Conservation (phyloP, 2,888 invertebrate genomes). For the Xestobium rufovillosum region DNA sequence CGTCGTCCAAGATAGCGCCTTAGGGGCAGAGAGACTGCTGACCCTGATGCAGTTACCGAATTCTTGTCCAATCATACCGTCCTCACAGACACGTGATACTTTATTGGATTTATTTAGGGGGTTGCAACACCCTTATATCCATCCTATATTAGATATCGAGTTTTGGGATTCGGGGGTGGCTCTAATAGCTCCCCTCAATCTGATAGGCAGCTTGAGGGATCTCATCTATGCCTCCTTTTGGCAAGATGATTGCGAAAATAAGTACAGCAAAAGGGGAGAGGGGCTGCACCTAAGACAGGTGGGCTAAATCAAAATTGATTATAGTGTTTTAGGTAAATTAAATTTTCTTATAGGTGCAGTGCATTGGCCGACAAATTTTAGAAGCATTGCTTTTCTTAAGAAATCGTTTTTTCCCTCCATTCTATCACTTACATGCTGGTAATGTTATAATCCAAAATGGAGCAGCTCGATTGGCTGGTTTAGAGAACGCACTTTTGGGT, state of each 20-base stretch:
- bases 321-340: conserved; percentile 2
- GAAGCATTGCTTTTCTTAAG: conserved; percentile 80
- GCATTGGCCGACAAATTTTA: conserved; percentile 79
- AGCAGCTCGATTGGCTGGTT: conserved; percentile 78
- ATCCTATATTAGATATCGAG: conserved; percentile 81
- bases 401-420: conserved; percentile 81
- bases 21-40: conserved; percentile 69
- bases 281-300: conserved; percentile 37
- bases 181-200: conserved; percentile 75
- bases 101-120: conserved; percentile 77
- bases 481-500: conserved; percentile 80
- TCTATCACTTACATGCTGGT: conserved; percentile 81
- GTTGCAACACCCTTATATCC: conserved; percentile 87
- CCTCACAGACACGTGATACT: conserved; percentile 55
- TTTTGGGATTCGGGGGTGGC: conserved; percentile 62
- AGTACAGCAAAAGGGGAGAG: conserved; percentile 32
- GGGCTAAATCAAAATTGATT: conserved; percentile 10
- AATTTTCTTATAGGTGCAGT: conserved; percentile 66
- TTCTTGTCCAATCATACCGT: conserved; percentile 58
- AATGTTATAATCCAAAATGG: conserved; percentile 90
- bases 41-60: conserved; percentile 60
- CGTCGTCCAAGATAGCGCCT: conserved; percentile 72
- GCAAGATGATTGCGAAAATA: conserved; percentile 47
- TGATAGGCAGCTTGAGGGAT: conserved; percentile 81
- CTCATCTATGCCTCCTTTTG: conserved; percentile 64